phyloP scores from a whole-genome alignment of 2,113 vertebrate species.

The Silurus asotus region DNA sequence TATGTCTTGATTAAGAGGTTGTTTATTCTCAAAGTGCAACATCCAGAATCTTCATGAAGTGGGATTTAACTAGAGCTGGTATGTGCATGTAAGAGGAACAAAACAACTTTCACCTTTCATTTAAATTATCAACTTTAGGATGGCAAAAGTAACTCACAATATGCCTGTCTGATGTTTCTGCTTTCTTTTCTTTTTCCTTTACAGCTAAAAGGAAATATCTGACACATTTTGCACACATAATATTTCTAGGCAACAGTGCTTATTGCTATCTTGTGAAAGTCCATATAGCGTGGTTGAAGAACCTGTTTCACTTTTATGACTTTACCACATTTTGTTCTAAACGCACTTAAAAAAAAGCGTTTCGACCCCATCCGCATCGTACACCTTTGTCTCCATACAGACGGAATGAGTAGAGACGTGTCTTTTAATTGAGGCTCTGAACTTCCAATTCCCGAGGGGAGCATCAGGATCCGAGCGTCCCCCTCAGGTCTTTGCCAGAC shows the following conservation, averaged over 20 bases:
- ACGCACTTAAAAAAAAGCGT: slow-evolving; percentile 20
- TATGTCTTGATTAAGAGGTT: no score
- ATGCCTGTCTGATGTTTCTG: not conserved
- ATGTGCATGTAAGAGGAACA: no score
- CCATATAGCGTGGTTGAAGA: not conserved
- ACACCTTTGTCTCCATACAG: slow-evolving; percentile 24
- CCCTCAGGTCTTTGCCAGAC: slow-evolving; percentile 72
- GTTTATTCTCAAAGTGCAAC: no score
- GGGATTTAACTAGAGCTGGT: no score
- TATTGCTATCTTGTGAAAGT: not conserved
- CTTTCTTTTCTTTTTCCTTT: not conserved
- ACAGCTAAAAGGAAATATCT: not conserved
- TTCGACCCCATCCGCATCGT: not conserved
- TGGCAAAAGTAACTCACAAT: not conserved
- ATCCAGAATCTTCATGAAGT: no score
- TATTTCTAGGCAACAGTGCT: not conserved
- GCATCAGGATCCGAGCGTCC: slow-evolving; percentile 59
- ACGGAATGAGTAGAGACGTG: slow-evolving; percentile 61
- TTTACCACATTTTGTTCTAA: not conserved
- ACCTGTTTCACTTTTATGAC: not conserved
- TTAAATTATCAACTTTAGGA: no score
- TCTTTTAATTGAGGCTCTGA: slow-evolving; percentile 80
- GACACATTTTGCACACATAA: not conserved
- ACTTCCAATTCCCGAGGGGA: slow-evolving; percentile 69
- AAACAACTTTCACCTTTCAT: no score